These are phyloP conservation scores for Drosophila takahashii DNA, from an alignment of 1,140 invertebrate genomes.

Conservation along the genomic window DNA sequence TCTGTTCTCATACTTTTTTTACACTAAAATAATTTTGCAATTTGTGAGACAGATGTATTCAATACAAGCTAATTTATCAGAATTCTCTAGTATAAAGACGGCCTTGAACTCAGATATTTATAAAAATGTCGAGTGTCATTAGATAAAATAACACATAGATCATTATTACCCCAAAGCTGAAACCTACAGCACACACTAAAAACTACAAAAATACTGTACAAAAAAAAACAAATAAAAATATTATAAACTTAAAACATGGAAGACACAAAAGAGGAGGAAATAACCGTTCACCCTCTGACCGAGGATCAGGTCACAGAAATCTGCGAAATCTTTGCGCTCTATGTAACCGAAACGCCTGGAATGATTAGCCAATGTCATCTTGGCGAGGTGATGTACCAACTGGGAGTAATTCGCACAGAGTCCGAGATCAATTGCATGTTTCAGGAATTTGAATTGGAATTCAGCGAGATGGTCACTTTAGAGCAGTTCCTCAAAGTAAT, in stretches of 20 bases:
- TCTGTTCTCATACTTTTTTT: too few species aligned
- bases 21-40: too few species aligned
- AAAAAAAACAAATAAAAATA: not conserved
- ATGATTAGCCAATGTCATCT: conserved; percentile 28
- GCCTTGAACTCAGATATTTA: not conserved
- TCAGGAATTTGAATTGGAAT: conserved; percentile 34
- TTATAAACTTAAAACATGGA: not conserved
- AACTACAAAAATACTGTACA: too few species aligned
- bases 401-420: conserved; percentile 46
- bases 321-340: conserved; percentile 8
- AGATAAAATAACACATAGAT: not conserved
- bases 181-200: not conserved
- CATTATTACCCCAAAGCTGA: not conserved
- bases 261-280: not conserved
- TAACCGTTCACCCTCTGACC: not conserved
- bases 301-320: conserved; percentile 38
- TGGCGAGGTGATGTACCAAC: conserved; percentile 4
- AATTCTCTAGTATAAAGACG: not conserved
- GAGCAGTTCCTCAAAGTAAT: conserved; percentile 30
- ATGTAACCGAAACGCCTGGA: not conserved
- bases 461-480: conserved; percentile 17
- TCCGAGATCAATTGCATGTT: conserved; percentile 43
- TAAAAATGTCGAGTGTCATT: not conserved
- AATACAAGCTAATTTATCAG: too few species aligned
- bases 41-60: too few species aligned